Base-by-base conservation (phyloP, 2,797 vertebrate species). In the Xiphophorus birchmanni region DNA sequence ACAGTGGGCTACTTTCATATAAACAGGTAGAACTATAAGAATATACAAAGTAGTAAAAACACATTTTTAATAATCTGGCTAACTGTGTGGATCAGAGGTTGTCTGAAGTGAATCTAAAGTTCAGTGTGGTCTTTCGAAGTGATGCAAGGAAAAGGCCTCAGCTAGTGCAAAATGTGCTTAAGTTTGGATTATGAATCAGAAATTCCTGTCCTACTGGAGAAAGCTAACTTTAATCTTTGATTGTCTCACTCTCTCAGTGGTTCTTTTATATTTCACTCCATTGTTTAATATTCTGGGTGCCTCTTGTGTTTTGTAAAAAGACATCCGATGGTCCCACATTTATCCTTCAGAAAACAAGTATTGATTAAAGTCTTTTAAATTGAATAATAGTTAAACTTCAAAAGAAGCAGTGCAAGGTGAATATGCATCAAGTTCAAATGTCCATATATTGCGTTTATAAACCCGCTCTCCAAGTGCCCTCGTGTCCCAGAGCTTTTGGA, bases 401-500 rank as follows among this genome's bases (percentile, higher is more conserved):
- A 75, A 50, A 72, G 65, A 63, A 78, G 12, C 69, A 29, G n/a
- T 47, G 26, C 6, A 18, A 45, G 26, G 69, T 18, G 23, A 71
- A 40, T 67, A 15, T 37, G 37, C 21, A 69, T 42, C 11, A 47
- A 18, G 67, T 29, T 74, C 45, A 67, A 67, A 29, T 0, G 54
- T 11, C 76, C 50, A 80, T 78, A 54, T 78, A 1, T 73, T 26
- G 42, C 26, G 5, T 44, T n/a, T 69, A 77, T 78, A 50, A 79
- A 44, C 9, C 26, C 65, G 4, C 18, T 52, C 21, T 50, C 3
- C 11, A 58, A 79, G 35, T 84, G 84, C 78, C 83, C 79, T 89
- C 74, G 71, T 18, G n/a, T 77, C 58, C 48, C 8, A 47, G 4
- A 69, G 72, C 48, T 83, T 80, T 71, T 2, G 35, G 79, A 81